These are phyloP conservation scores for Artemisiospiza belli DNA, from an alignment of 2,113 vertebrate genomes.

Conservation along the genomic window DNA sequence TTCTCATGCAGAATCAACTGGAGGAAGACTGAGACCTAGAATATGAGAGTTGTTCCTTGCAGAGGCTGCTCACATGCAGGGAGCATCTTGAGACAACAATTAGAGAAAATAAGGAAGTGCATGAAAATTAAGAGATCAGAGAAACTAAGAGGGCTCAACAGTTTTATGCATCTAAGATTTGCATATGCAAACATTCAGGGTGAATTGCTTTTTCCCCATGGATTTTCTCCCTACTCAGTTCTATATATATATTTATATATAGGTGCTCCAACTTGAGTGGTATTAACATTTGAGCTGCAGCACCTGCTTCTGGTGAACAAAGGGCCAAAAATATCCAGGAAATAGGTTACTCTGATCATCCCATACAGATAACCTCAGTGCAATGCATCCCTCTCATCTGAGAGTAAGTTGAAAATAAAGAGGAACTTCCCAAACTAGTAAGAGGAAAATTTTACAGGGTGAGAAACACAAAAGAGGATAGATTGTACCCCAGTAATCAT, in stretches of 20 bases:
- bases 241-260: not conserved
- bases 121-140: slow-evolving; percentile 34
- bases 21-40: slow-evolving; percentile 55
- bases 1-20: slow-evolving; percentile 58
- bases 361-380: slow-evolving; percentile 9
- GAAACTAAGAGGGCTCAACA: slow-evolving; percentile 20
- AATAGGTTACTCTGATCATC: not conserved
- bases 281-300: not conserved
- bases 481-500: not conserved
- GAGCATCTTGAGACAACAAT: slow-evolving; percentile 61
- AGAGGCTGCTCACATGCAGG: slow-evolving; percentile 62
- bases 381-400: not conserved
- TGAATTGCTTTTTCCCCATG: slow-evolving; percentile 62
- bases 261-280: not conserved
- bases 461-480: not conserved
- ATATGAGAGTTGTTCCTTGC: slow-evolving; percentile 70
- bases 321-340: not conserved
- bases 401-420: not conserved
- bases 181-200: slow-evolving; percentile 55
- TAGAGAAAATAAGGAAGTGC: slow-evolving; percentile 32
- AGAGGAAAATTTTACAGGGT: not conserved
- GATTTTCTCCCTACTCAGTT: slow-evolving; percentile 34
- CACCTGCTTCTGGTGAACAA: not conserved
- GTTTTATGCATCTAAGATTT: slow-evolving; percentile 31
- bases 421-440: not conserved